Percentiles rank a stretch among this genome's conserved stretches.
phyloP scores from a whole-genome alignment of 2,797 vertebrate species.

The Eutrigla gurnardus region DNA sequence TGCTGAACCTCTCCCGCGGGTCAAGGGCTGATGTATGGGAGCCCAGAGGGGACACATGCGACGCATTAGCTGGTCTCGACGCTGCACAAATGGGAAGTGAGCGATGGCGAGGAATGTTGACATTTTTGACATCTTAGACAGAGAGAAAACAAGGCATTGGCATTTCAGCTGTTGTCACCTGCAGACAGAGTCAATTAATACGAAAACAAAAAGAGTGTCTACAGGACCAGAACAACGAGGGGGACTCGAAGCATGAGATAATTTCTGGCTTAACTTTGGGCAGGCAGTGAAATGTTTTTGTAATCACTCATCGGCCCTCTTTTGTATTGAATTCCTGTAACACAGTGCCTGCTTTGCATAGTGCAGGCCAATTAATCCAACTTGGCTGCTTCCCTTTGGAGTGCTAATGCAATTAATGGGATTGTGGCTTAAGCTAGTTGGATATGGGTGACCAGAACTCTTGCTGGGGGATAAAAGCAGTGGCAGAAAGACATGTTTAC shows the following conservation, averaged over 20 bases:
- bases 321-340: slow-evolving; percentile 81
- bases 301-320: slow-evolving; percentile 81
- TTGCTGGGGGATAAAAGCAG: slow-evolving; percentile 47
- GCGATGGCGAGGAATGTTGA: slow-evolving; percentile 62
- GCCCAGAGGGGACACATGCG: slow-evolving; percentile 73
- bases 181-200: slow-evolving; percentile 40
- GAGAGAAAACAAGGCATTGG: slow-evolving; percentile 59
- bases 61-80: slow-evolving; percentile 62
- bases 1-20: slow-evolving; percentile 69
- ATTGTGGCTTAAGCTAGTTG: slow-evolving; percentile 75
- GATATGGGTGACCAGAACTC: slow-evolving; percentile 58
- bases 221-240: slow-evolving; percentile 11
- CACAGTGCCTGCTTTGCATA: slow-evolving; percentile 82
- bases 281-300: slow-evolving; percentile 77
- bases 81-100: slow-evolving; percentile 73
- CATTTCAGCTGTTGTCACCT: slow-evolving; percentile 50
- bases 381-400: slow-evolving; percentile 73
- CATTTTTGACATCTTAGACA: slow-evolving; percentile 68
- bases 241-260: slow-evolving; percentile 43
- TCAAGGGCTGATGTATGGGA: slow-evolving; percentile 79
- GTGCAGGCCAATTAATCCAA: slow-evolving; percentile 83
- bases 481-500: slow-evolving; percentile 55
- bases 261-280: slow-evolving; percentile 72
- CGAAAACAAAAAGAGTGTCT: slow-evolving; percentile 38
- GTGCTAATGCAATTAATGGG: slow-evolving; percentile 84